Percentiles rank a stretch among this genome's conserved stretches.
Conservation (phyloP, 1,140 invertebrate species). For the Monochamus saltuarius region DNA sequence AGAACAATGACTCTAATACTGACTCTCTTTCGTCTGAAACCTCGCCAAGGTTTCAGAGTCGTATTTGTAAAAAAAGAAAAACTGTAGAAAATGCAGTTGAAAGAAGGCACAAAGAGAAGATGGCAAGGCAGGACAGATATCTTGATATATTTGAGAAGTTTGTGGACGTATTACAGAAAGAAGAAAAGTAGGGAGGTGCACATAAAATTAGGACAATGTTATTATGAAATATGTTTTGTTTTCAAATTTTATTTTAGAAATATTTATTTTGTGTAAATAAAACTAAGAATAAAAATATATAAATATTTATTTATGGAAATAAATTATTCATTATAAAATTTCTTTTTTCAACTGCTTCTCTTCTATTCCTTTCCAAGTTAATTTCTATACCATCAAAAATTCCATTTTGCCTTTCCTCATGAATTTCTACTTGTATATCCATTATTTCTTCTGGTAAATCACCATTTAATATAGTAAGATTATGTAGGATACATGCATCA, state of each 20-base stretch:
- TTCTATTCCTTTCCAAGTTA: background rate
- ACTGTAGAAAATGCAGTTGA: constrained; percentile 4
- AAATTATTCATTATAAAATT: background rate
- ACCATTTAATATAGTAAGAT: constrained; percentile 2
- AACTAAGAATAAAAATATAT: background rate
- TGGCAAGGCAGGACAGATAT: constrained; percentile 7
- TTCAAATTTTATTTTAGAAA: too few relatives aligned
- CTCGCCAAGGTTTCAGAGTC: too few relatives aligned
- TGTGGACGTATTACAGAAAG: background rate
- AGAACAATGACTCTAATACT: too few relatives aligned
- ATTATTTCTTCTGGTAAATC: constrained; percentile 5
- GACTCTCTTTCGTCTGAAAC: too few relatives aligned
- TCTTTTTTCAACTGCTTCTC: background rate
- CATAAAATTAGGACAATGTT: too few relatives aligned
- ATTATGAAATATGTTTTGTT: too few relatives aligned
- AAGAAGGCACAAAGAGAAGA: constrained; percentile 7
- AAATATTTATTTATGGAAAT: background rate
- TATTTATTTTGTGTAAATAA: background rate
- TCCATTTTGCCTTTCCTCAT: background rate
- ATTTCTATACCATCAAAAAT: background rate
- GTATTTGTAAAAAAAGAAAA: constrained; percentile 2
- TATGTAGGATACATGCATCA: background rate
- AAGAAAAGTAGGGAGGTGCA: too few relatives aligned
- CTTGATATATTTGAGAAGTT: constrained; percentile 6
- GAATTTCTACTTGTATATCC: background rate